These are phyloP conservation scores for Poecilia latipinna DNA, from an alignment of 2,113 vertebrate genomes.

Conservation along the genomic window DNA sequence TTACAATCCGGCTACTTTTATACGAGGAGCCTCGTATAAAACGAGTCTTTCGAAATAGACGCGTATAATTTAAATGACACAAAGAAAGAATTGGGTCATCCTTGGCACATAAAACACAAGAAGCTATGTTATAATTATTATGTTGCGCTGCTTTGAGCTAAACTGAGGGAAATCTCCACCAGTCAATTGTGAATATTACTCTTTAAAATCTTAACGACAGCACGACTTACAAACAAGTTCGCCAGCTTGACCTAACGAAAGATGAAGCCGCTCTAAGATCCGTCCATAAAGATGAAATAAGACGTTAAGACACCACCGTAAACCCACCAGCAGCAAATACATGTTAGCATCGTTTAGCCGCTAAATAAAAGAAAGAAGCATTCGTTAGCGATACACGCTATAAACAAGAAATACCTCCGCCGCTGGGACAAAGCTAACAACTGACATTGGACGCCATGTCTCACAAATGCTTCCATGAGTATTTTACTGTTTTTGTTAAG, in stretches of 20 bases:
- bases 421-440: rapidly evolving
- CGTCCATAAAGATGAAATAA: not conserved
- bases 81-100: not conserved
- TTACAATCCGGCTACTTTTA: too few species aligned
- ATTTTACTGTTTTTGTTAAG: not conserved
- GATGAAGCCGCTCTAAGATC: not conserved
- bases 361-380: not conserved
- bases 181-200: not conserved
- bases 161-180: not conserved
- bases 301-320: not conserved
- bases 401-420: rapidly evolving
- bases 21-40: too few species aligned
- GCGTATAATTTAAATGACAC: not conserved
- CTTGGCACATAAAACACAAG: not conserved
- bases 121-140: not conserved
- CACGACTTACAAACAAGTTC: not conserved
- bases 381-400: too few species aligned
- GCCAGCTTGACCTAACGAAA: not conserved
- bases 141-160: not conserved
- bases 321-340: too few species aligned
- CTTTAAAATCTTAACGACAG: not conserved
- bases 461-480: rapidly evolving
- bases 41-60: too few species aligned
- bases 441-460: rapidly evolving
- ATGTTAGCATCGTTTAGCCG: slow-evolving; percentile 4